These are phyloP conservation scores for Willisornis vidua DNA, from an alignment of 2,113 vertebrate genomes.

Conservation along the genomic window DNA sequence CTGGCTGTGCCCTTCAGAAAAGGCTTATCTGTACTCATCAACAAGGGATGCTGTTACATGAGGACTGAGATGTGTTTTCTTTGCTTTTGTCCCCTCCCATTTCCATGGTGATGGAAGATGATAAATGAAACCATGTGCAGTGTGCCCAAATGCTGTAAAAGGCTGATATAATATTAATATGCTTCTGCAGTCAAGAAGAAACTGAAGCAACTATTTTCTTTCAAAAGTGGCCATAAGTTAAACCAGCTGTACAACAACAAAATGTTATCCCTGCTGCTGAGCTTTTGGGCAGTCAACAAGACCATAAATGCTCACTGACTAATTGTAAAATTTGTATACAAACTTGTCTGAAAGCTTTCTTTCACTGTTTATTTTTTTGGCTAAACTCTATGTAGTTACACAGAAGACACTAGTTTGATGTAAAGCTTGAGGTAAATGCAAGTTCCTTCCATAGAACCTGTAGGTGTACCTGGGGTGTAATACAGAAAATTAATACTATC, in stretches of 20 bases:
- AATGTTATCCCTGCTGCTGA: neutral
- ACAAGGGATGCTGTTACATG: neutral
- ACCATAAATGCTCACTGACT: neutral
- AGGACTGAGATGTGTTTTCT: neutral
- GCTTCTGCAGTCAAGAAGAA: neutral
- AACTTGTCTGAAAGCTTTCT: neutral
- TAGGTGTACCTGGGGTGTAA: neutral
- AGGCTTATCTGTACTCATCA: neutral
- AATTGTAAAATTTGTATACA: neutral
- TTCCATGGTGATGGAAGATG: neutral
- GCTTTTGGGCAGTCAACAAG: neutral
- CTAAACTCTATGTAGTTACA: neutral
- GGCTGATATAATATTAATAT: neutral
- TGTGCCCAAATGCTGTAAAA: neutral
- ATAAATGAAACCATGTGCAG: neutral
- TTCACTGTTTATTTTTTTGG: neutral
- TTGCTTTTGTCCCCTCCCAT: neutral
- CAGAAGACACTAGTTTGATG: neutral
- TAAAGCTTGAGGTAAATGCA: neutral
- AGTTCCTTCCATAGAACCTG: neutral
- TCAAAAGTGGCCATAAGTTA: neutral
- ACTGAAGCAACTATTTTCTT: neutral
- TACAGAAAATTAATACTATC: neutral
- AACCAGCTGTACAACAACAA: neutral
- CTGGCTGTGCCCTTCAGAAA: neutral